Conservation (phyloP, 2,888 invertebrate genomes). For the Ophion slaviceki region DNA sequence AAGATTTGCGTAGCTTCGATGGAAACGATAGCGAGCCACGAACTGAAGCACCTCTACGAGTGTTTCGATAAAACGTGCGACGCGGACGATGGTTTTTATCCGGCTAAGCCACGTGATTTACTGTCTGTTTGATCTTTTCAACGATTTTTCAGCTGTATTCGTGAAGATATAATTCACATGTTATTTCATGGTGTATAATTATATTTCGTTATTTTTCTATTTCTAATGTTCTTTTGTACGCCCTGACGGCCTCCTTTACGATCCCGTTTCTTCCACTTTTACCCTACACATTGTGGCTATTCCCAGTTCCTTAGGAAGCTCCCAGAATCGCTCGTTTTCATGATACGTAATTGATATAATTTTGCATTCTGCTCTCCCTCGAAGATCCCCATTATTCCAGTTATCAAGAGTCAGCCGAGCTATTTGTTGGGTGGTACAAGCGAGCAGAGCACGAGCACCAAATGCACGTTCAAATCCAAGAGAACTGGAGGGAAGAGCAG, state of each 20-base stretch:
- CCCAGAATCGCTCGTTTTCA: not conserved
- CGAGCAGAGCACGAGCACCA: constrained; percentile 68
- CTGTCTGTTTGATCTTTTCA: constrained; percentile 9
- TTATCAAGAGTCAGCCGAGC: constrained; percentile 84
- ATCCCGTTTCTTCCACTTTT: too few relatives aligned
- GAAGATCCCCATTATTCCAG: constrained; percentile 85
- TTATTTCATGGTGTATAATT: too few relatives aligned
- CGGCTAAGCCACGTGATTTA: constrained; percentile 74
- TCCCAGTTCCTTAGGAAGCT: not conserved
- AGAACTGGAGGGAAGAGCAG: constrained; percentile 83
- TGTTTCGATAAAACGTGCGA: constrained; percentile 72
- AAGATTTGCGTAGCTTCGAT: constrained; percentile 88
- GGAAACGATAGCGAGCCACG: constrained; percentile 85
- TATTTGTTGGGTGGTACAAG: constrained; percentile 70
- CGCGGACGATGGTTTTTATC: constrained; percentile 81
- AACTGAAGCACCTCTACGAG: constrained; percentile 81
- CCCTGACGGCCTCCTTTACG: too few relatives aligned
- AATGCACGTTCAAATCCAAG: constrained; percentile 84
- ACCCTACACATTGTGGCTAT: too few relatives aligned
- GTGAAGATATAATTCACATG: too few relatives aligned
- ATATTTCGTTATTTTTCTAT: too few relatives aligned
- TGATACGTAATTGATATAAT: not conserved
- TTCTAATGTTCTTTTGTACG: too few relatives aligned
- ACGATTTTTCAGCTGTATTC: too few relatives aligned
- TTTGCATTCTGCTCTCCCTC: constrained; percentile 70